Evolutionary conservation across 1,140 invertebrate genomes (phyloP).

Genomic region (Zaprionus tsacasi): DNA sequence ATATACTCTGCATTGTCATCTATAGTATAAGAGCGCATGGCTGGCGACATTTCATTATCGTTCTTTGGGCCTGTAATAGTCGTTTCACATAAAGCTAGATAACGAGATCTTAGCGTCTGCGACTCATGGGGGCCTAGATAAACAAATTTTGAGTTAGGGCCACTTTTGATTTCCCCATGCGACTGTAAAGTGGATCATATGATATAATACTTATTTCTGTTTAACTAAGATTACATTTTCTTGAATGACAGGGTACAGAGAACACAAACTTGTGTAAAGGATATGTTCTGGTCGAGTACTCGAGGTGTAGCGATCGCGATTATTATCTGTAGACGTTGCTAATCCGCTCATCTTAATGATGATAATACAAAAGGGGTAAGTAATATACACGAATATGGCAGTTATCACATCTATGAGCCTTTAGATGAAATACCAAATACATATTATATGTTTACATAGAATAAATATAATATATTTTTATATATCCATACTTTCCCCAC

Average conservation of each 20-base stretch:
- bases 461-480: not conserved
- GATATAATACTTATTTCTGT: not conserved
- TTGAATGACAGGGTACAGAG: not conserved
- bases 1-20: slow-evolving; percentile 16
- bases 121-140: slow-evolving; percentile 2
- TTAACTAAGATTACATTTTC: not conserved
- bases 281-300: not conserved
- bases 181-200: not conserved
- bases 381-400: not conserved
- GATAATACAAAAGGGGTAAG: not conserved
- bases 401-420: not conserved
- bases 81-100: slow-evolving; percentile 4
- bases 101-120: slow-evolving; percentile 3
- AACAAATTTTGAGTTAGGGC: slow-evolving; percentile 16
- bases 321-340: slow-evolving; percentile 1
- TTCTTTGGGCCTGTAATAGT: not conserved
- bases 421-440: not conserved
- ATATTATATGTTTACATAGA: not conserved
- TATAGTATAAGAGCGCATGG: not conserved
- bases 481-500: not conserved
- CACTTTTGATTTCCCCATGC: not conserved
- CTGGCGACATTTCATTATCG: slow-evolving; percentile 14
- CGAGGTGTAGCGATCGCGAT: not conserved
- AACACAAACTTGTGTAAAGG: not conserved
- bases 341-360: not conserved